Conservation (phyloP, 2,888 invertebrate species). For the Vanessa cardui region DNA sequence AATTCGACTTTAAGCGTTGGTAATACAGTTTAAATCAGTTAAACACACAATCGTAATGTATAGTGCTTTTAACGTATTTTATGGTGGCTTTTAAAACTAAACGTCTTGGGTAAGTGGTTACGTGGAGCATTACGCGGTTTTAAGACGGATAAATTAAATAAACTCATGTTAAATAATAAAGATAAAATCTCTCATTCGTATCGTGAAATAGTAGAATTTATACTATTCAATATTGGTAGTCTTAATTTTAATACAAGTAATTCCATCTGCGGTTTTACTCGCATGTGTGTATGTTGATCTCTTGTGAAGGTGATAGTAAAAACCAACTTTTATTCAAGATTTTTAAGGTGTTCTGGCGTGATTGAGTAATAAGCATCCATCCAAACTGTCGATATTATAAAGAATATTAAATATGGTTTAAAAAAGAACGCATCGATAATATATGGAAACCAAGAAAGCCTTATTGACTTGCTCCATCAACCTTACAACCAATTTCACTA, state of each 20-base stretch:
- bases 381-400: too few species aligned
- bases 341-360: too few species aligned
- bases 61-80: conserved; percentile 35
- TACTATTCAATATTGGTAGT: not conserved
- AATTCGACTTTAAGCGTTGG: conserved; percentile 17
- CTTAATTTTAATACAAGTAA: not conserved
- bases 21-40: conserved; percentile 10
- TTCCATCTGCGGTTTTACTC: too few species aligned
- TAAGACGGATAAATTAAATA: conserved; percentile 30
- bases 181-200: not conserved
- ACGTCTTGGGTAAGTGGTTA: conserved; percentile 40
- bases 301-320: too few species aligned
- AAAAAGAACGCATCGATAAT: too few species aligned
- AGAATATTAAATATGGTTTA: too few species aligned
- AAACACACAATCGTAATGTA: not conserved
- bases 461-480: too few species aligned
- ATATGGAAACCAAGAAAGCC: too few species aligned
- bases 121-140: conserved; percentile 23
- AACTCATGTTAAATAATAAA: not conserved
- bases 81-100: conserved; percentile 38
- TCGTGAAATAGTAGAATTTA: not conserved
- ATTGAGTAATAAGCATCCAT: too few species aligned
- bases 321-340: too few species aligned
- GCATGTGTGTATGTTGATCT: too few species aligned
- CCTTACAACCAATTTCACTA: too few species aligned